Evolutionary conservation across 2,113 vertebrate species (phyloP), one percentile per base, ranked within the genome.

Genomic region (Stigmatopora nigra): DNA sequence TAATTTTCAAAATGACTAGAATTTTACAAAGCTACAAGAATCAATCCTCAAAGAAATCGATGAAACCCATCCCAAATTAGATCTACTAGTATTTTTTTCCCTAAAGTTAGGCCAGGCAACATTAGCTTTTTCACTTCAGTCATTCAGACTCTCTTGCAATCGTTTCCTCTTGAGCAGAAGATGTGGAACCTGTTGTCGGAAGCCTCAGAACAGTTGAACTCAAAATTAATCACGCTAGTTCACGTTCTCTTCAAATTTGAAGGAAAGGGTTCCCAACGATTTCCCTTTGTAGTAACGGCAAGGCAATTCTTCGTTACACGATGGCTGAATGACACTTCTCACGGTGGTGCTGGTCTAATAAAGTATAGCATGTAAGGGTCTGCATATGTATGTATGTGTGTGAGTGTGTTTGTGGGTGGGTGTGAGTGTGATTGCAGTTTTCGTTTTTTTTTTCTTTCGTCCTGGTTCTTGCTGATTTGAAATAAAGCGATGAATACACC

Each of bases 381-480:
- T 10, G 35, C n/a, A 16, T 38, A 3, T n/a, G 58, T 65, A 63
- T 70, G 68, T 79, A 73, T 63, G 65, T 69, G 78, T 80, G 61
- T 71, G 77, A 59, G 75, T 68, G 67, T 78, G 71, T 78, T 76
- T 83, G 68, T 79, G 75, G 61, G 70, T 71, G 77, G 82, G 67
- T 69, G 79, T 62, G 74, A 66, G 69, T 79, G 68, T 80, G 78
- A 83, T 81, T 79, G 76, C 82, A 86, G 82, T 88, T 74, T 88
- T 87, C 84, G 82, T 80, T 76, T 82, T 82, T 84, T 86, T n/a
- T n/a, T n/a, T n/a, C n/a, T n/a, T n/a, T n/a, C n/a, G 84, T 84
- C 79, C 68, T 82, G 77, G 79, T 79, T 81, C 71, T 79, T 82
- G 82, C 78, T 84, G 78, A 84, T 84, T 89, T 87, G 82, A 86